Conservation (phyloP, 64 coral and sea anemone genomes). For the Exaiptasia diaphana region DNA sequence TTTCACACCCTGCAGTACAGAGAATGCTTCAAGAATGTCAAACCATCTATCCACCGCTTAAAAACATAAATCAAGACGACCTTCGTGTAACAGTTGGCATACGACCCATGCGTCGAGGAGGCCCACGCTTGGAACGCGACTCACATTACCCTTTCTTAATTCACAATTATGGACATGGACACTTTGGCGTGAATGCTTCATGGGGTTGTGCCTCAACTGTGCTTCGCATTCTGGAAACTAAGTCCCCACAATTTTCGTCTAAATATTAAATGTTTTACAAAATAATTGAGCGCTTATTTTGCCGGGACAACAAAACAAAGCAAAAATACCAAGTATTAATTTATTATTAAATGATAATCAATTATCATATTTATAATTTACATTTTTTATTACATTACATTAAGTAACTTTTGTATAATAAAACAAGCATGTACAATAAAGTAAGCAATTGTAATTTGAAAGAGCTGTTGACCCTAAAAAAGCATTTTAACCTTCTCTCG, state of each 20-base stretch:
- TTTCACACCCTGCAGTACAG: not conserved
- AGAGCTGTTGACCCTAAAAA: no score
- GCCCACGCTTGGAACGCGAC: conserved; percentile 1
- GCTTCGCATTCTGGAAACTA: not conserved
- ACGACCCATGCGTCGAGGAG: not conserved
- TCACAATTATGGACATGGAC: conserved; percentile 10
- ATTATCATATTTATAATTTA: not conserved
- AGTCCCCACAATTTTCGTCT: not conserved
- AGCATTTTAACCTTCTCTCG: no score
- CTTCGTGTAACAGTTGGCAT: not conserved
- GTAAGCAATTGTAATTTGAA: no score
- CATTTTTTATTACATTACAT: not conserved
- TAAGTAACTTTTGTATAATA: not conserved
- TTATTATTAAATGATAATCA: not conserved
- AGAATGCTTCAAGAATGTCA: not conserved
- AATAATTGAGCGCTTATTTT: not conserved
- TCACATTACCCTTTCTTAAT: not conserved
- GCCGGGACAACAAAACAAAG: not conserved
- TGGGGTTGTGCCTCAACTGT: not conserved
- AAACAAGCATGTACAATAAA: not conserved
- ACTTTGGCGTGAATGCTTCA: not conserved
- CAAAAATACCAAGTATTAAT: not conserved
- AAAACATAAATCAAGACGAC: not conserved
- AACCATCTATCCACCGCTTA: not conserved
- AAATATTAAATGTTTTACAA: not conserved